Evolutionary conservation across 2,888 invertebrate species (phyloP).

Genomic region (Ceramica pisi): DNA sequence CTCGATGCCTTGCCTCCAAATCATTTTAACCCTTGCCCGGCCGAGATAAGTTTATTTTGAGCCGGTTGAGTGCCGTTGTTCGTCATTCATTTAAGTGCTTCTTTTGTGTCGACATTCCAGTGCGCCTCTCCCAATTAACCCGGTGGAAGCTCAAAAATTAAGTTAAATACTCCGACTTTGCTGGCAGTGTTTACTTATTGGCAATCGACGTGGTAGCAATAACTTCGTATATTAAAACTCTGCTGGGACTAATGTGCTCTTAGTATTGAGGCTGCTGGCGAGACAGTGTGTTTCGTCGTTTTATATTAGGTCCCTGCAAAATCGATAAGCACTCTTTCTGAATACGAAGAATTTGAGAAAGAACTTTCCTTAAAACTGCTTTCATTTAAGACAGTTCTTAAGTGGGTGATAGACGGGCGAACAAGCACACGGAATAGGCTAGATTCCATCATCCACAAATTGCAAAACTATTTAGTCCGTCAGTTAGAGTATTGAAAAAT

Average conservation of each 20-base stretch:
- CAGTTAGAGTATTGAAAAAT: too few species aligned
- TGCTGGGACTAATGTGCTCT: conserved; percentile 74
- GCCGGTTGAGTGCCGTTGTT: conserved; percentile 85
- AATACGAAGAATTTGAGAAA: background rate
- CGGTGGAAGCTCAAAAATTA: conserved; percentile 90
- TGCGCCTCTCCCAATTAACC: conserved; percentile 88
- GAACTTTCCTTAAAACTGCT: too few species aligned
- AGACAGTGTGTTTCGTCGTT: conserved; percentile 46
- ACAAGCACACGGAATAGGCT: too few species aligned
- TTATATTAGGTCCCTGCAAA: conserved; percentile 18
- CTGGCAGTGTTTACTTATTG: conserved; percentile 86
- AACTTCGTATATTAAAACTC: conserved; percentile 85
- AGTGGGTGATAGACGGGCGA: too few species aligned
- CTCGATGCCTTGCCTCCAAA: conserved; percentile 81
- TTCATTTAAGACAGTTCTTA: too few species aligned
- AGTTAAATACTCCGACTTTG: conserved; percentile 89
- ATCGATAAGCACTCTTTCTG: conserved; percentile 52
- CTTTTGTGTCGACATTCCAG: conserved; percentile 89
- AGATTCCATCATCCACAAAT: too few species aligned
- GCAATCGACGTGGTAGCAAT: conserved; percentile 82
- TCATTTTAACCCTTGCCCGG: conserved; percentile 89
- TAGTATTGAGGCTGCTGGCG: conserved; percentile 53
- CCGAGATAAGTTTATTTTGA: conserved; percentile 90
- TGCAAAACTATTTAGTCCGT: too few species aligned
- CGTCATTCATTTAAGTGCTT: conserved; percentile 89